These are phyloP conservation scores for Cataglyphis albicans DNA, from an alignment of 2,888 invertebrate species.

Conservation along the genomic window DNA sequence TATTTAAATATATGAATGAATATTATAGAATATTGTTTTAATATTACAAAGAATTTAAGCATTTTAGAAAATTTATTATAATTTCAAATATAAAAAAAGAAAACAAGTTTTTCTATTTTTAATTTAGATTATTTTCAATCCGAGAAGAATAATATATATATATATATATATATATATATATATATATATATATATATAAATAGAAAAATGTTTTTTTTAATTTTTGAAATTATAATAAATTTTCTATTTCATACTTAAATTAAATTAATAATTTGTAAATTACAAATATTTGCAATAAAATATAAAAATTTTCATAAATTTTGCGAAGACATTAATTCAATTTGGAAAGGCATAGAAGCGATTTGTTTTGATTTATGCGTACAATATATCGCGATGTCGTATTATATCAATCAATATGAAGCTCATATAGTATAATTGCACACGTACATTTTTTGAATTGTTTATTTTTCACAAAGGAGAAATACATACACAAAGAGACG, in stretches of 20 bases:
- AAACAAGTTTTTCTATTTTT: not conserved
- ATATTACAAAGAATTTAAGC: no score
- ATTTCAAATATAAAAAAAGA: not conserved
- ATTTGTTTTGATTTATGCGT: constrained; percentile 4
- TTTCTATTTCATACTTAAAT: not conserved
- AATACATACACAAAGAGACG: not conserved
- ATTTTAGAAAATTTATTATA: not conserved
- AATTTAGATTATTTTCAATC: not conserved
- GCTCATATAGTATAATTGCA: not conserved
- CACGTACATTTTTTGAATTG: not conserved
- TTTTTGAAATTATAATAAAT: not conserved
- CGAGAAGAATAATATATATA: not conserved
- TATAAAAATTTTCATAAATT: not conserved
- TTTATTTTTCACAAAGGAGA: not conserved
- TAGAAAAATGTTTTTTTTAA: no score
- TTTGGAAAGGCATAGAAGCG: not conserved
- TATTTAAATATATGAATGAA: no score
- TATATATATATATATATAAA: not conserved
- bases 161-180: not conserved
- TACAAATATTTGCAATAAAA: not conserved
- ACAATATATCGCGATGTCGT: not conserved
- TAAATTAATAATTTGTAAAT: constrained; percentile 5
- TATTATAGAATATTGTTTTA: no score
- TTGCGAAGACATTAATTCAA: not conserved
- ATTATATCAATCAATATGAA: not conserved